Conservation (phyloP, 2,888 invertebrate genomes). For the Ptychoptera contaminata region DNA sequence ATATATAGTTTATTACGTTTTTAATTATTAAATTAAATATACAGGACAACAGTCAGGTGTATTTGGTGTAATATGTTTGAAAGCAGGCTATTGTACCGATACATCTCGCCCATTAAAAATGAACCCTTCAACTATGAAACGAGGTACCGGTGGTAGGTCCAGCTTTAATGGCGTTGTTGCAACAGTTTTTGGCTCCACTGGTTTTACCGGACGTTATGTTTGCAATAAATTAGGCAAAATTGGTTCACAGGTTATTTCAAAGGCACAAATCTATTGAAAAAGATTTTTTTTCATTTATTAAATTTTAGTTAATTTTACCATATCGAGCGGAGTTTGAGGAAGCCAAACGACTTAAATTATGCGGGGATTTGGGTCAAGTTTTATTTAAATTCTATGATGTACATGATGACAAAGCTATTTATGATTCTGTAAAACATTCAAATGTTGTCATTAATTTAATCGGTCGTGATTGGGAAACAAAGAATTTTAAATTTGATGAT, state of each 20-base stretch:
- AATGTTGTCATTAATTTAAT: constrained; percentile 94
- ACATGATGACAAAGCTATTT: constrained; percentile 71
- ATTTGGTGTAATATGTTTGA: constrained; percentile 23
- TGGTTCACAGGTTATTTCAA: constrained; percentile 45
- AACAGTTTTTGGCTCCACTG: constrained; percentile 92
- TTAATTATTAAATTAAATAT: constrained; percentile 4
- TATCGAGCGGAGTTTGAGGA: constrained; percentile 79
- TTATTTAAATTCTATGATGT: constrained; percentile 75
- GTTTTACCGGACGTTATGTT: constrained; percentile 77
- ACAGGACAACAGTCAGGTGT: constrained; percentile 23
- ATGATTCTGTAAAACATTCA: constrained; percentile 77
- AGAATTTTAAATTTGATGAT: constrained; percentile 72
- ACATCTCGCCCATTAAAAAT: constrained; percentile 27
- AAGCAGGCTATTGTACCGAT: constrained; percentile 21
- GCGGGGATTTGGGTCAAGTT: constrained; percentile 92
- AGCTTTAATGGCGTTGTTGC: constrained; percentile 95
- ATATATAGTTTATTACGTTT: neutral
- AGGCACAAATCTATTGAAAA: neutral
- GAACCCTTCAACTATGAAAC: constrained; percentile 51
- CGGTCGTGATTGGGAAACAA: constrained; percentile 84
- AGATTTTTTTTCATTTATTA: neutral
- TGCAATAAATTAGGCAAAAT: constrained; percentile 79
- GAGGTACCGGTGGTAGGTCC: constrained; percentile 81
- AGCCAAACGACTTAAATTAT: constrained; percentile 59
- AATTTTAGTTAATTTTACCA: constrained; percentile 56